Percentiles rank a stretch among this genome's conserved stretches.
phyloP scores from a whole-genome alignment of 2,113 vertebrate species.

The Onychorhynchus coronatus region DNA sequence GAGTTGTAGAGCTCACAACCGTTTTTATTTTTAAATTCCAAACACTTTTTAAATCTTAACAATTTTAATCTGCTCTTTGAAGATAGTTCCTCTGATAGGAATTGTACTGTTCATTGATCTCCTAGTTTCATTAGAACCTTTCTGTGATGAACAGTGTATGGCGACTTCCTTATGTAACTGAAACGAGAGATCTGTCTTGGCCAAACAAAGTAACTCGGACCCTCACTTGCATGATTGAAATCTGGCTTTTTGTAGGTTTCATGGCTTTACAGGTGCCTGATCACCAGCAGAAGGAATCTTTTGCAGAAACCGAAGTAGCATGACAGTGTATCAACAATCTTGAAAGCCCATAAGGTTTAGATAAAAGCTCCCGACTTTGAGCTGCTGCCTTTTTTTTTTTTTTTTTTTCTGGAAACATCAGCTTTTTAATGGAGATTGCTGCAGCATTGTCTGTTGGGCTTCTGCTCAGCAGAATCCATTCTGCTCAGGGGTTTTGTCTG shows the following conservation, averaged over 20 bases:
- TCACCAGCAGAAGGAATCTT: background rate
- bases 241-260: background rate
- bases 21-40: background rate
- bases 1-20: background rate
- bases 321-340: background rate
- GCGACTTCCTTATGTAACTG: background rate
- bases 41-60: background rate
- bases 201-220: background rate
- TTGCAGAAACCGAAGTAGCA: background rate
- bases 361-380: background rate
- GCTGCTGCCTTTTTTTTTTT: background rate
- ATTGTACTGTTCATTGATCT: background rate
- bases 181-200: background rate
- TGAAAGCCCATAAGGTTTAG: background rate
- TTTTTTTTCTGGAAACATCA: background rate
- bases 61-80: background rate
- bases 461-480: background rate
- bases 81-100: background rate
- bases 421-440: background rate
- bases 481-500: background rate
- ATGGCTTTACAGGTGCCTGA: background rate
- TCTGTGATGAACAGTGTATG: background rate
- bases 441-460: background rate
- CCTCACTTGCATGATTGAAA: background rate
- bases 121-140: background rate